Percentiles rank a stretch among this genome's conserved stretches.
phyloP scores from a whole-genome alignment of 2,797 vertebrate genomes.

The Amblyopsis hoosieri region DNA sequence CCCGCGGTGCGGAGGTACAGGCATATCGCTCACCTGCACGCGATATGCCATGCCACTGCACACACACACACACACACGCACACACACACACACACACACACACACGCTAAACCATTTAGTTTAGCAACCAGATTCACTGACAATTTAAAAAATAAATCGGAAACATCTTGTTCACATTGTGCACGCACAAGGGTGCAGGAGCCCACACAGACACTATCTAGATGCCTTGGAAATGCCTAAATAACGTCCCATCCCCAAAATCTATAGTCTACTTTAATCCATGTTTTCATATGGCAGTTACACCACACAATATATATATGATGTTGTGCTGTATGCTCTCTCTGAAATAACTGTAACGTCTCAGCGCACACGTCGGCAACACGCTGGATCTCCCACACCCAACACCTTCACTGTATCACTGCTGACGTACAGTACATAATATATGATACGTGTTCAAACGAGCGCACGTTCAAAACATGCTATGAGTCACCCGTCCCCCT shows the following conservation, averaged over 20 bases:
- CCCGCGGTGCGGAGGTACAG: conserved; percentile 61
- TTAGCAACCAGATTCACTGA: background rate
- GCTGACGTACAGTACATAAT: conserved; percentile 33
- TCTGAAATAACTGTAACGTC: conserved; percentile 16
- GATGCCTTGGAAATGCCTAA: too few species aligned
- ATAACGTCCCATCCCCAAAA: too few species aligned
- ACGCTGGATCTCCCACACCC: conserved; percentile 8
- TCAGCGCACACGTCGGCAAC: conserved; percentile 13
- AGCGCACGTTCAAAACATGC: conserved; percentile 32
- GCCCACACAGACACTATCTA: too few species aligned
- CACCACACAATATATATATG: too few species aligned
- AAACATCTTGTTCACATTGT: too few species aligned
- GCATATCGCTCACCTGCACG: conserved; percentile 49
- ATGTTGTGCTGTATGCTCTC: background rate
- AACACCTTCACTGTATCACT: background rate
- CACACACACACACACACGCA: conserved; percentile 16
- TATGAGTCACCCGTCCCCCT: conserved; percentile 7
- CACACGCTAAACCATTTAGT: conserved; percentile 4
- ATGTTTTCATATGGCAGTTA: background rate
- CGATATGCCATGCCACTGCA: conserved; percentile 1
- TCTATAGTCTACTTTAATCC: background rate
- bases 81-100: conserved; percentile 12
- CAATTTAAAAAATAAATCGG: background rate
- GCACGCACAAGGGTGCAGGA: too few species aligned
- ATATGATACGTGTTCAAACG: conserved; percentile 21